phyloP scores from a whole-genome alignment of 2,797 vertebrate genomes.

The Pipistrellus nathusii region DNA sequence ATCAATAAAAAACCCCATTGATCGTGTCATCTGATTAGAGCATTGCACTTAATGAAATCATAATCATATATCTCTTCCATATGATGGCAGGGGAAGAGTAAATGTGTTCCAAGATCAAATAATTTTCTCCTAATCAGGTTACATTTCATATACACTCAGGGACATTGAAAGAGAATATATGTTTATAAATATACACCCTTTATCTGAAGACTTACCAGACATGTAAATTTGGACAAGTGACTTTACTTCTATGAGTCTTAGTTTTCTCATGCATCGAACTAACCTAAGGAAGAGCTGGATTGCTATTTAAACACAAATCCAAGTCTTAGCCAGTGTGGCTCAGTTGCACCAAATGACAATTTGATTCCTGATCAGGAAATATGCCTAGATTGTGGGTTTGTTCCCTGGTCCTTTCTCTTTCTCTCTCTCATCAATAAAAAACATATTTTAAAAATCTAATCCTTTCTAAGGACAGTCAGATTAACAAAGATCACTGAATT shows the following conservation, averaged over 20 bases:
- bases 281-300: not conserved
- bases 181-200: not conserved
- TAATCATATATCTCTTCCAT: not conserved
- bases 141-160: not conserved
- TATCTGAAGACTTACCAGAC: not conserved
- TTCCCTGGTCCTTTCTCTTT: not conserved
- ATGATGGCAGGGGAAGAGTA: not conserved
- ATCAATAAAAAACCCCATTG: not conserved
- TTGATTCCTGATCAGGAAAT: not conserved
- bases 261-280: not conserved
- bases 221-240: not conserved
- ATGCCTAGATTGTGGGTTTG: not conserved
- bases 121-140: not conserved
- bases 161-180: constrained; percentile 1
- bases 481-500: not conserved
- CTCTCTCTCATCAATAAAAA: not conserved
- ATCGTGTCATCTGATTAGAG: constrained; percentile 5
- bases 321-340: not conserved
- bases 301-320: not conserved
- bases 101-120: not conserved
- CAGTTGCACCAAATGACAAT: not conserved
- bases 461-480: not conserved
- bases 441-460: not conserved
- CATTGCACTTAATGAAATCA: not conserved
- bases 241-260: not conserved